Conservation (phyloP, 1,140 invertebrate species). For the Drosophila serrata region DNA sequence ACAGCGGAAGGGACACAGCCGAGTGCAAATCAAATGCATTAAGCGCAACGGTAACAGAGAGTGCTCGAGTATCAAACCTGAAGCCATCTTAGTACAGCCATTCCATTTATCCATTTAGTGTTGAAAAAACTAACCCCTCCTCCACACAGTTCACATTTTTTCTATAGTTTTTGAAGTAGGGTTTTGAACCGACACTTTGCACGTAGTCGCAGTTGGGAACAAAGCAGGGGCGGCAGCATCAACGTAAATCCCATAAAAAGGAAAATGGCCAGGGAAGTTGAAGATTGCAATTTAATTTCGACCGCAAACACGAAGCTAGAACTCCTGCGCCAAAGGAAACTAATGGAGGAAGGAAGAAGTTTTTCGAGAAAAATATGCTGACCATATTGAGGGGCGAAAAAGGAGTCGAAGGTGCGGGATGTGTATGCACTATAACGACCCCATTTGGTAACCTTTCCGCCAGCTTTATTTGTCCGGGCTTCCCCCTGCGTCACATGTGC, state of each 20-base stretch:
- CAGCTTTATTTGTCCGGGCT: constrained; percentile 38
- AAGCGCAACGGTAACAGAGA: constrained; percentile 79
- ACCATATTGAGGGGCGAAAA: constrained; percentile 26
- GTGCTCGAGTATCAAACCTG: constrained; percentile 49
- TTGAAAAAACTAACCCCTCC: constrained; percentile 31
- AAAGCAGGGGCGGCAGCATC: constrained; percentile 36
- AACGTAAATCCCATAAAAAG: constrained; percentile 77
- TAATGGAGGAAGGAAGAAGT: constrained; percentile 58
- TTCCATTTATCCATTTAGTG: constrained; percentile 70
- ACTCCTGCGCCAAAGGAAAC: constrained; percentile 35
- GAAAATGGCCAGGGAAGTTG: constrained; percentile 75
- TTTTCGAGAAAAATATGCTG: constrained; percentile 6
- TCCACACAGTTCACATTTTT: constrained; percentile 5
- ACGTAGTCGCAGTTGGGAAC: constrained; percentile 60
- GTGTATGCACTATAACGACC: constrained; percentile 49
- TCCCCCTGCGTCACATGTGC: constrained; percentile 50
- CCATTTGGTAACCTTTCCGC: constrained; percentile 45
- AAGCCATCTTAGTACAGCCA: constrained; percentile 23
- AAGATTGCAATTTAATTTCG: constrained; percentile 82
- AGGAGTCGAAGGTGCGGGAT: background rate
- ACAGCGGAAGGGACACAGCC: constrained; percentile 20
- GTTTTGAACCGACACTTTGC: constrained; percentile 61
- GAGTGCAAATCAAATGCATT: constrained; percentile 79
- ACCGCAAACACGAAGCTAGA: constrained; percentile 64
- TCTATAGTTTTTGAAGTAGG: constrained; percentile 23